These are phyloP conservation scores for Scatophagus argus DNA, from an alignment of 2,113 vertebrate genomes.

Conservation along the genomic window DNA sequence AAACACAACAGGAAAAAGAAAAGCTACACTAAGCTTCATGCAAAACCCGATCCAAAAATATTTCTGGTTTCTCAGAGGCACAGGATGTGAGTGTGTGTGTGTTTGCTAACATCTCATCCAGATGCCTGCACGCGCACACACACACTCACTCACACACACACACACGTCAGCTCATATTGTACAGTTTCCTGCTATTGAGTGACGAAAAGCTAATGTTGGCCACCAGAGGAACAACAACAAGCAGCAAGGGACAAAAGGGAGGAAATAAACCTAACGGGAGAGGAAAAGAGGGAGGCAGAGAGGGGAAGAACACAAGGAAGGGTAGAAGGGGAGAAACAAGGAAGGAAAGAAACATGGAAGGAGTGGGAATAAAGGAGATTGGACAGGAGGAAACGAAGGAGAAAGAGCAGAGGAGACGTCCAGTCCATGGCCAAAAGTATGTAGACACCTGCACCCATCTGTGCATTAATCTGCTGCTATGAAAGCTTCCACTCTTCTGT, in stretches of 20 bases:
- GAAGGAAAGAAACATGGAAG: slow-evolving; percentile 18
- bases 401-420: neutral
- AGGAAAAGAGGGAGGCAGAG: slow-evolving; percentile 27
- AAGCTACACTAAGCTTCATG: neutral
- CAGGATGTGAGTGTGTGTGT: slow-evolving; percentile 43
- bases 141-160: slow-evolving; percentile 38
- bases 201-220: slow-evolving; percentile 57
- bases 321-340: neutral
- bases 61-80: slow-evolving; percentile 44
- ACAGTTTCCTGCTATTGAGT: slow-evolving; percentile 76
- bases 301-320: neutral
- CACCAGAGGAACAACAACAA: slow-evolving; percentile 50
- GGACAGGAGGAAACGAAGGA: slow-evolving; percentile 10
- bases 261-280: slow-evolving; percentile 50
- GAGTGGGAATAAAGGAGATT: neutral
- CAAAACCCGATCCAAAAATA: slow-evolving; percentile 58
- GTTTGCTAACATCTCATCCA: slow-evolving; percentile 35
- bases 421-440: neutral
- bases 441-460: neutral
- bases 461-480: neutral
- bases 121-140: slow-evolving; percentile 27
- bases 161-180: slow-evolving; percentile 50
- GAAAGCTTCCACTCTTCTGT: too few species aligned
- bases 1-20: neutral
- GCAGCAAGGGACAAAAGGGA: slow-evolving; percentile 65